Conservation (phyloP, 2,797 vertebrate genomes). For the Megaceryle alcyon region DNA sequence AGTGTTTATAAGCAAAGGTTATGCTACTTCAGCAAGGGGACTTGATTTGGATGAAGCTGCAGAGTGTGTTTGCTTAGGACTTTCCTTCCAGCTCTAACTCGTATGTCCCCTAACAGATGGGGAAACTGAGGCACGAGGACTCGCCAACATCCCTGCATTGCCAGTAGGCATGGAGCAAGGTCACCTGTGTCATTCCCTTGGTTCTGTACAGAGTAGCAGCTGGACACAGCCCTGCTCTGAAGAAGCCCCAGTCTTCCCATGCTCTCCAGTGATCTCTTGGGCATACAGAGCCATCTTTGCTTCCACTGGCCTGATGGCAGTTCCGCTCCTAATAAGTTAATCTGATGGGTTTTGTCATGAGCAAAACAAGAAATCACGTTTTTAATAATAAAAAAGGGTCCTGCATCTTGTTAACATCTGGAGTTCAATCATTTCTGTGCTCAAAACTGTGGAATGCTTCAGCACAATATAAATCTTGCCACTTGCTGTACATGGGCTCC, state of each 20-base stretch:
- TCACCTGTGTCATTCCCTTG: not conserved
- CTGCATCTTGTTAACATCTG: slow-evolving; percentile 95
- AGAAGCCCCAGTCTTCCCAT: not conserved
- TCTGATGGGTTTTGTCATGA: slow-evolving; percentile 82
- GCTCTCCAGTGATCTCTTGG: not conserved
- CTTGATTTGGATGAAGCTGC: not conserved
- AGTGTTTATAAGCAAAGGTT: not conserved
- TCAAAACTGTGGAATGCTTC: slow-evolving; percentile 93
- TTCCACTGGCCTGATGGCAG: slow-evolving; percentile 63
- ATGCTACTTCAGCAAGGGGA: not conserved
- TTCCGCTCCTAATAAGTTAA: slow-evolving; percentile 80
- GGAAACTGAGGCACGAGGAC: not conserved
- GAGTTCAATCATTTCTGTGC: slow-evolving; percentile 89
- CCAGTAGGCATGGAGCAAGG: not conserved
- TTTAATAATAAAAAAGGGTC: slow-evolving; percentile 86
- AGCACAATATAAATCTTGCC: slow-evolving; percentile 90
- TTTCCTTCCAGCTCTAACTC: not conserved
- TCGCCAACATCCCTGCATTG: not conserved
- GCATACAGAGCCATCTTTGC: not conserved
- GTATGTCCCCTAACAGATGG: not conserved
- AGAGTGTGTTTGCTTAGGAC: not conserved
- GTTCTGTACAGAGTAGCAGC: not conserved
- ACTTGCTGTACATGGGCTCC: slow-evolving; percentile 86
- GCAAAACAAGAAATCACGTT: slow-evolving; percentile 83
- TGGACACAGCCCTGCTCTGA: not conserved